Percentiles rank a stretch among this genome's conserved stretches.
These are phyloP conservation scores for Panurus biarmicus DNA, from an alignment of 2,113 vertebrate genomes.

Conservation along the genomic window DNA sequence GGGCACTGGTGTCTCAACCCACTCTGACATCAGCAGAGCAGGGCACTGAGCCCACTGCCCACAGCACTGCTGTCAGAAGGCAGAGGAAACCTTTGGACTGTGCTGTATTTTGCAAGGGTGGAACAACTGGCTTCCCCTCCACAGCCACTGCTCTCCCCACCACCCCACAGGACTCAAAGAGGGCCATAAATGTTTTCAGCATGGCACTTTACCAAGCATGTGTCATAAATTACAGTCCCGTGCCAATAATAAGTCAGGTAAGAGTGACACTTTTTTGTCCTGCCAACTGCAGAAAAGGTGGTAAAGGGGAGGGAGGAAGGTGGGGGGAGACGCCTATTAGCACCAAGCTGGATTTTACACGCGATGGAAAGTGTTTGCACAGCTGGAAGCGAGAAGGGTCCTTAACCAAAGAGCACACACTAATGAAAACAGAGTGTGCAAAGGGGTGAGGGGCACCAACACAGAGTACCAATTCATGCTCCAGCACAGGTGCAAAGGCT, in stretches of 20 bases:
- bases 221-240: conserved; percentile 54
- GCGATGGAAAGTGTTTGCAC: conserved; percentile 56
- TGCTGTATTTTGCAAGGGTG: neutral
- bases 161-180: neutral
- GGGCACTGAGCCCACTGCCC: neutral
- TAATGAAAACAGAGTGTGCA: conserved; percentile 42
- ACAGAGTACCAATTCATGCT: conserved; percentile 51
- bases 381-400: conserved; percentile 44
- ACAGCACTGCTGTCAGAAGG: neutral
- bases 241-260: conserved; percentile 58
- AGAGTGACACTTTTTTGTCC: conserved; percentile 45
- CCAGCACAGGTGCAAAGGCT: neutral
- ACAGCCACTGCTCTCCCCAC: neutral
- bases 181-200: conserved; percentile 51
- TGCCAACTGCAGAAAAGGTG: conserved; percentile 52
- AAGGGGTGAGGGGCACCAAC: neutral
- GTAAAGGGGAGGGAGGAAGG: conserved; percentile 10
- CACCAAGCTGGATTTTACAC: conserved; percentile 48
- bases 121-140: neutral
- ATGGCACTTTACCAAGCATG: conserved; percentile 47
- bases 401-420: neutral
- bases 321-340: conserved; percentile 28
- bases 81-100: neutral
- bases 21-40: neutral
- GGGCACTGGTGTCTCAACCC: neutral